These are phyloP conservation scores for Liopterus haemorrhoidalis DNA, from an alignment of 2,888 invertebrate species.

Conservation along the genomic window DNA sequence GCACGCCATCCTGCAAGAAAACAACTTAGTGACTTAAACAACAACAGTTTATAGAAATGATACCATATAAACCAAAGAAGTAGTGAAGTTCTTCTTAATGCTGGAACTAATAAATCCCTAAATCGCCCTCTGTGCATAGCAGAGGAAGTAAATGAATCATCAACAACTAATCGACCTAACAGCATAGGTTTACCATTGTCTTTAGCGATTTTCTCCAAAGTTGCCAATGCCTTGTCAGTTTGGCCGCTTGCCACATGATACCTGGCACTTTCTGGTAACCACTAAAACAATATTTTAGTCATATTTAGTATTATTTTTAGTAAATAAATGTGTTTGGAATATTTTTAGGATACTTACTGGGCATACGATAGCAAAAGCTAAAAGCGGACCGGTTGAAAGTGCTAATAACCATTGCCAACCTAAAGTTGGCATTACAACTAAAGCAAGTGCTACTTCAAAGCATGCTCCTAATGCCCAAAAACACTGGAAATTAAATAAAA, in stretches of 20 bases:
- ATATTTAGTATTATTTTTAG: neutral
- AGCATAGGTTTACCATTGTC: constrained; percentile 88
- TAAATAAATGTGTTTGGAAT: constrained; percentile 9
- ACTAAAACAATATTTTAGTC: constrained; percentile 52
- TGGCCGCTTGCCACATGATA: constrained; percentile 83
- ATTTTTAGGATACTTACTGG: constrained; percentile 55
- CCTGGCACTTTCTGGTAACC: constrained; percentile 90
- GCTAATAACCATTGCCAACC: constrained; percentile 89
- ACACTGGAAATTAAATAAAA: constrained; percentile 54
- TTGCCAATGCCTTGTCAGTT: constrained; percentile 77
- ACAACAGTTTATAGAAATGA: constrained; percentile 26
- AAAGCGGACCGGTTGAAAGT: constrained; percentile 83
- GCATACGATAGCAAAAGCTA: constrained; percentile 74
- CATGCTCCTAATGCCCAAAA: constrained; percentile 96
- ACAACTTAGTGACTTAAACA: neutral
- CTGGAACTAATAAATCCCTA: constrained; percentile 69
- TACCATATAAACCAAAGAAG: constrained; percentile 92
- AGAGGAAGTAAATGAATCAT: constrained; percentile 57
- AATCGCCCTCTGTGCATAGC: constrained; percentile 63
- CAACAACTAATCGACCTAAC: constrained; percentile 75
- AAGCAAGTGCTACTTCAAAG: constrained; percentile 83
- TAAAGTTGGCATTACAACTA: constrained; percentile 84
- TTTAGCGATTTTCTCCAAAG: constrained; percentile 76
- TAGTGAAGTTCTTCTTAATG: constrained; percentile 75
- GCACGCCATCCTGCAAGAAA: constrained; percentile 71